Evolutionary conservation across 2,113 vertebrate species (phyloP).

Genomic region (Phoxinus phoxinus): DNA sequence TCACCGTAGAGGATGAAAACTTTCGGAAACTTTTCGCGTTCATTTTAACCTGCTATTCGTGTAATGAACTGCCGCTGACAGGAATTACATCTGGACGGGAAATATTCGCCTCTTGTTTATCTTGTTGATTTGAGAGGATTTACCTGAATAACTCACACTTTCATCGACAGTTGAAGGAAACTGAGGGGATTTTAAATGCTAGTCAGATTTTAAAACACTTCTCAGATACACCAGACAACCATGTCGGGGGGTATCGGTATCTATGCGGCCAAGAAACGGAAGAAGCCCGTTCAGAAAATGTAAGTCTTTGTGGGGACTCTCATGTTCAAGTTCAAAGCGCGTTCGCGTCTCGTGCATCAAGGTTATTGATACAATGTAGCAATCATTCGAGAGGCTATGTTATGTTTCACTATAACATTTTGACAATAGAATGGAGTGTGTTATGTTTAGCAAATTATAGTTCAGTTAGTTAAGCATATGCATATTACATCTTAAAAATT

Average conservation of each 20-base stretch:
- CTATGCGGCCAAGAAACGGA: conserved; percentile 79
- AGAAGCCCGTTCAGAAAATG: conserved; percentile 82
- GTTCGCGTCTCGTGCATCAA: conserved; percentile 8
- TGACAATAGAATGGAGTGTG: background rate
- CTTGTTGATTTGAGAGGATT: background rate
- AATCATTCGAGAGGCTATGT: background rate
- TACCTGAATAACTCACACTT: conserved; percentile 4
- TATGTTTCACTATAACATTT: background rate
- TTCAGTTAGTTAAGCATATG: background rate
- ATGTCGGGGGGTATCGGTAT: conserved; percentile 69
- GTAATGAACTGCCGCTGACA: background rate
- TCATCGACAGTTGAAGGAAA: conserved; percentile 17
- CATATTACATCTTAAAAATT: background rate
- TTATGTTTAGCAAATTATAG: background rate
- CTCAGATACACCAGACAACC: background rate
- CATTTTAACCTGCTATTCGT: background rate
- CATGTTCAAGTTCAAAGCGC: conserved; percentile 38
- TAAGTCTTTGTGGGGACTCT: conserved; percentile 61
- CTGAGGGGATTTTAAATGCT: conserved; percentile 29
- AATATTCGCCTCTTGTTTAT: background rate
- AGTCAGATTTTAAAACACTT: conserved; percentile 35
- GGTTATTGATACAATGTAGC: conserved; percentile 1
- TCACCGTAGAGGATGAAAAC: conserved; percentile 42
- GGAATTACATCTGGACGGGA: background rate
- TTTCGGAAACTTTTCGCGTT: conserved; percentile 30